Evolutionary conservation across 2,797 vertebrate species (phyloP).

Genomic region (Mallotus villosus): DNA sequence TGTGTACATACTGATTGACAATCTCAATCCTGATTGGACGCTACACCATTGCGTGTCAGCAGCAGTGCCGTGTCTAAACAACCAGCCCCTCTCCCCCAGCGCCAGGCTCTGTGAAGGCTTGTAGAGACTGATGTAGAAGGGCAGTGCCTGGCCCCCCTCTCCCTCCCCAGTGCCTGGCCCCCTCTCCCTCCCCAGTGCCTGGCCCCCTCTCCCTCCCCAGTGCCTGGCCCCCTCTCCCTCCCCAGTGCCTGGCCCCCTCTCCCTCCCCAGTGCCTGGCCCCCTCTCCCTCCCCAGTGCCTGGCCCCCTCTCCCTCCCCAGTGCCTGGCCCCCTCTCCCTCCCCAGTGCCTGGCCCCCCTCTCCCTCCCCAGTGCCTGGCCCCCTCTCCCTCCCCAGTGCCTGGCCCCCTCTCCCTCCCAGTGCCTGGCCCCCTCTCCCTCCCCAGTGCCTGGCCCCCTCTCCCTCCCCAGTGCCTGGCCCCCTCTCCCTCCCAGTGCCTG

Average conservation of each 20-base stretch:
- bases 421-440: not conserved
- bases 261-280: not conserved
- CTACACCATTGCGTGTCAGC: no score
- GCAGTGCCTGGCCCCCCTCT: not conserved
- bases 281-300: no score
- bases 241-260: not conserved
- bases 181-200: no score
- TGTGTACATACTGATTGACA: no score
- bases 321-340: no score
- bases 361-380: not conserved
- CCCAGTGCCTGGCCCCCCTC: not conserved
- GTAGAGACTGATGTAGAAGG: not conserved
- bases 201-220: not conserved
- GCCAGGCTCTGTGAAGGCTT: not conserved
- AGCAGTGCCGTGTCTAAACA: not conserved
- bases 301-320: not conserved
- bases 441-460: no score
- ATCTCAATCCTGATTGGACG: no score
- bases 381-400: no score
- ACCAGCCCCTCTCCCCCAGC: not conserved
- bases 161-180: no score
- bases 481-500: not conserved
- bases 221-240: no score
- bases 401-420: no score
- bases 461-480: no score